Base-by-base conservation (phyloP, 2,888 invertebrate genomes). In the Dendrolimus houi region DNA sequence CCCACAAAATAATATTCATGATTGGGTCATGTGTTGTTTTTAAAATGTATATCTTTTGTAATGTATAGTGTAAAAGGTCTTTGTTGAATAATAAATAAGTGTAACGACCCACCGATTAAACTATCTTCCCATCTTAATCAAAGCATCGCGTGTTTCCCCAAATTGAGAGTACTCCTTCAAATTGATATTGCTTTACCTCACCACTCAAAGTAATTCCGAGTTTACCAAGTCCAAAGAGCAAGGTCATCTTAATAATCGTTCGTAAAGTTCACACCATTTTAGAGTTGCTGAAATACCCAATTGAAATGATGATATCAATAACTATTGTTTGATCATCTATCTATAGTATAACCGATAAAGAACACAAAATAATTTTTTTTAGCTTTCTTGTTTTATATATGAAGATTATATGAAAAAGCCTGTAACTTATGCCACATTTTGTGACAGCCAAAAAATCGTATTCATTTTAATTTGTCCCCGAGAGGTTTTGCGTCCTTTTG, bases 401-500 rank as follows among this genome's bases (percentile, higher is more conserved):
- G 29, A 29, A 29, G 29, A 29, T 29, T 29, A 29, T 29, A 29
- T 29, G 29, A 47, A 13, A 42, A 14, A 52, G 52, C 55, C 52
- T 29, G 13, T 55, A 55, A 55, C 55, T 55, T 42, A 17, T 9
- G 9, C 41, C 41, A 55, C 55, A 58, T 54, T 55, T 52, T 53
- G 54, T 53, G 52, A 47, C 58, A 59, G 3, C 29, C 29, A 74
- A 72, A 72, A 73, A 74, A 74, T 63, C 67, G 72, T 77, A 79
- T 81, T 79, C 75, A 75, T 79, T 81, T 77, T 79, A 81, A 83
- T 83, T 81, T 79, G 79, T 80, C 72, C 67, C 66, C 66, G 59
- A 60, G 69, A 70, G 76, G 74, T 75, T 78, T 75, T 73, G 72
- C 70, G 74, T 74, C 70, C 67, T 69, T 71, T 69, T 64, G 66